Percentiles rank a stretch among this genome's conserved stretches.
phyloP scores from a whole-genome alignment of 2,797 vertebrate species.

The Acipenser transmontanus region DNA sequence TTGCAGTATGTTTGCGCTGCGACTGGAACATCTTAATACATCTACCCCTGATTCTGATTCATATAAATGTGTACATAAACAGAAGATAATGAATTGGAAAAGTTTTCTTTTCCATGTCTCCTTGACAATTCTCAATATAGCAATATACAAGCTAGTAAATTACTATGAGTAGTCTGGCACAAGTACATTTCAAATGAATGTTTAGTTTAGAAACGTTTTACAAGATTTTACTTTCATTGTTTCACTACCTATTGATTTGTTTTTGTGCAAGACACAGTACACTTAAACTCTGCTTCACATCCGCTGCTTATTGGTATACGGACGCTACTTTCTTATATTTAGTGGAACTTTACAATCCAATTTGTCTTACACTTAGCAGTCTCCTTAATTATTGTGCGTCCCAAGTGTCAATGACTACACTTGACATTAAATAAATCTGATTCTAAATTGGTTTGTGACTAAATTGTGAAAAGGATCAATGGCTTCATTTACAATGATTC shows the following conservation, averaged over 20 bases:
- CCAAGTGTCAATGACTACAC: slow-evolving; percentile 35
- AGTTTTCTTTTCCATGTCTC: slow-evolving; percentile 13
- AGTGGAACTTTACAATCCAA: slow-evolving; percentile 27
- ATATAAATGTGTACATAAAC: slow-evolving; percentile 2
- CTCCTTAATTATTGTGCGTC: slow-evolving; percentile 48
- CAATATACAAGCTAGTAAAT: slow-evolving; percentile 11
- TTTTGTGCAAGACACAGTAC: background rate
- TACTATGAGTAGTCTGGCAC: slow-evolving; percentile 4
- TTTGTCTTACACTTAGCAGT: slow-evolving; percentile 35
- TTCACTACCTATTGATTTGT: background rate
- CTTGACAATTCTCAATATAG: slow-evolving; percentile 1
- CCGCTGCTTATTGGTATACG: background rate
- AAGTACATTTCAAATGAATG: background rate
- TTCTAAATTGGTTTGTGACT: slow-evolving; percentile 49
- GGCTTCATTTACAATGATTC: slow-evolving; percentile 48
- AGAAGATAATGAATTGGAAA: slow-evolving; percentile 1
- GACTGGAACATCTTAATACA: too few relatives aligned
- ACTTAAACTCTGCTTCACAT: background rate
- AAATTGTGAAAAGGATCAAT: slow-evolving; percentile 58
- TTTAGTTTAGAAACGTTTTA: slow-evolving; percentile 4
- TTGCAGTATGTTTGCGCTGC: too few relatives aligned
- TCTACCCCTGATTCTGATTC: background rate
- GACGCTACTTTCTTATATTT: background rate
- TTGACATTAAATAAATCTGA: slow-evolving; percentile 55
- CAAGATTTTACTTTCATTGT: background rate